Conservation (phyloP, 2,888 invertebrate genomes). For the Leptarthrus brevirostris region DNA sequence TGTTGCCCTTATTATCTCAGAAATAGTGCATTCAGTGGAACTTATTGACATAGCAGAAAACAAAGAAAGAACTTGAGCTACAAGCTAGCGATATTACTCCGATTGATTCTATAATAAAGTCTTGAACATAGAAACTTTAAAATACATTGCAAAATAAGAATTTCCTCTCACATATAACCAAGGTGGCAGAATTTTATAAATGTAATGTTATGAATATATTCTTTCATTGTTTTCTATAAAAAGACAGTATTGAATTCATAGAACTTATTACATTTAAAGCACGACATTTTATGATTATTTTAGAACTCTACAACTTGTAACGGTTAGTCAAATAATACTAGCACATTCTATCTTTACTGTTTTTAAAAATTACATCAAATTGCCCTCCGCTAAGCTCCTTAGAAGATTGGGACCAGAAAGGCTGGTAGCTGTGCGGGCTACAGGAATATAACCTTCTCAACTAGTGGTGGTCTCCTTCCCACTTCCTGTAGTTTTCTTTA, state of each 20-base stretch:
- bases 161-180: not conserved
- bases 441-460: too few relatives aligned
- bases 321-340: slow-evolving; percentile 39
- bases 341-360: too few relatives aligned
- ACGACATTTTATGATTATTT: slow-evolving; percentile 40
- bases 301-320: slow-evolving; percentile 47
- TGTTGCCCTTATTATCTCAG: too few relatives aligned
- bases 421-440: too few relatives aligned
- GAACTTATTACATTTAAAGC: slow-evolving; percentile 45
- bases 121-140: not conserved
- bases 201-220: slow-evolving; percentile 6
- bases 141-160: slow-evolving; percentile 26
- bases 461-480: too few relatives aligned
- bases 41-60: not conserved
- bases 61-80: not conserved
- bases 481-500: too few relatives aligned
- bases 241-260: slow-evolving; percentile 44
- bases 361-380: too few relatives aligned
- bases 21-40: not conserved
- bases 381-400: too few relatives aligned
- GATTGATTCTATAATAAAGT: not conserved
- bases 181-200: slow-evolving; percentile 11
- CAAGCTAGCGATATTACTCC: not conserved
- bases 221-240: slow-evolving; percentile 1
- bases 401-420: too few relatives aligned